phyloP scores from a whole-genome alignment of 2,888 invertebrate genomes.

The Morinoia aosen region DNA sequence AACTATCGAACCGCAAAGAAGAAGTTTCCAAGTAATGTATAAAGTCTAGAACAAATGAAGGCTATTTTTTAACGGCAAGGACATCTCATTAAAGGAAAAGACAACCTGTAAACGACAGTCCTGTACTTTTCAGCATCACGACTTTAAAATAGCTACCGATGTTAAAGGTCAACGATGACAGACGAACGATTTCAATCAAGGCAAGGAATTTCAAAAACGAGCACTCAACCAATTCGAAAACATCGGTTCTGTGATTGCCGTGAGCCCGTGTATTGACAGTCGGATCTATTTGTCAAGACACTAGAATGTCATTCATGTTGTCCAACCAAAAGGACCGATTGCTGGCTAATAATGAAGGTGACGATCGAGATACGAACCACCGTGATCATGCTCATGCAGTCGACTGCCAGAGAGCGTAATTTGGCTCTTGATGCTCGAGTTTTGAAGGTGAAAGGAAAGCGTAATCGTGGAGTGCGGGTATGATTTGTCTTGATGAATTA shows the following conservation, averaged over 20 bases:
- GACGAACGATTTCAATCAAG: not conserved
- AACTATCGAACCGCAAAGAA: not conserved
- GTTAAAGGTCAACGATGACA: not conserved
- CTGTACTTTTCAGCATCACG: not conserved
- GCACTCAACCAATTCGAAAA: not conserved
- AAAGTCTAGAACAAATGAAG: not conserved
- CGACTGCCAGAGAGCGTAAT: not conserved
- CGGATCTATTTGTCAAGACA: not conserved
- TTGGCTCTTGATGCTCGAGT: slow-evolving; percentile 14
- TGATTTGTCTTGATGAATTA: not conserved
- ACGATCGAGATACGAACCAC: not conserved
- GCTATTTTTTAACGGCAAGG: not conserved
- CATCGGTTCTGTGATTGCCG: not conserved
- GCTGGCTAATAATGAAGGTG: not conserved
- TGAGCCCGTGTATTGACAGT: not conserved
- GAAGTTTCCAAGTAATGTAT: not conserved
- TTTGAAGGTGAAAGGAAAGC: slow-evolving; percentile 33
- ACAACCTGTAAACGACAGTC: not conserved
- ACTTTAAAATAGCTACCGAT: not conserved
- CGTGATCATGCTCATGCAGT: not conserved
- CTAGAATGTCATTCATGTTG: not conserved
- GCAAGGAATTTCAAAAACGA: not conserved
- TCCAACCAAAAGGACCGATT: not conserved
- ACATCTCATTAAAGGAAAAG: not conserved
- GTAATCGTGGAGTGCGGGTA: not conserved